phyloP scores from a whole-genome alignment of 2,888 invertebrate species.

The Mycalesis mineus region DNA sequence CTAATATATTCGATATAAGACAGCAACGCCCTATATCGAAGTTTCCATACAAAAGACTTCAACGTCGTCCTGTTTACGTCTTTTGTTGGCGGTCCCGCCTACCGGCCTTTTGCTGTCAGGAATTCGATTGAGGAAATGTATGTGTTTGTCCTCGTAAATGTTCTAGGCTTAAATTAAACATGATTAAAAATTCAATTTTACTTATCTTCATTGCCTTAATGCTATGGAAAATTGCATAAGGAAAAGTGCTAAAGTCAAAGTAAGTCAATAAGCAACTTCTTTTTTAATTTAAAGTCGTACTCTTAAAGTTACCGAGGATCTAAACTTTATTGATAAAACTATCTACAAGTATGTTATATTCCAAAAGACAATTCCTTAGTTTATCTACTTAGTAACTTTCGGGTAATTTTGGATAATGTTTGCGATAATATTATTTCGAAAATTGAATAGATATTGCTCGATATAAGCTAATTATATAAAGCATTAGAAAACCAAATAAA shows the following conservation, averaged over 20 bases:
- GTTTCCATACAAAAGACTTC: slow-evolving; percentile 40
- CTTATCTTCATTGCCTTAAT: neutral
- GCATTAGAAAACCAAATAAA: slow-evolving; percentile 2
- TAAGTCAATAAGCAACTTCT: too few species aligned
- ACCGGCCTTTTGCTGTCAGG: slow-evolving; percentile 17
- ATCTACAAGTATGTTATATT: neutral
- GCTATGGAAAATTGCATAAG: too few species aligned
- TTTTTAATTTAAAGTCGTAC: too few species aligned
- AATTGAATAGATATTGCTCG: neutral
- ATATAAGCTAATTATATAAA: neutral
- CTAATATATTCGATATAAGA: too few species aligned
- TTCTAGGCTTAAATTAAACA: neutral
- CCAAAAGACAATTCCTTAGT: neutral
- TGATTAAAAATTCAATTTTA: neutral
- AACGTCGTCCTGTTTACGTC: slow-evolving; percentile 29
- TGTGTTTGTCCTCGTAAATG: slow-evolving; percentile 2
- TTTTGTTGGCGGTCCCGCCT: slow-evolving; percentile 18
- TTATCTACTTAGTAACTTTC: too few species aligned
- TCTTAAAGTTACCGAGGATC: too few species aligned
- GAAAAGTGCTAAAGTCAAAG: too few species aligned
- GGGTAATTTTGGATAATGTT: too few species aligned
- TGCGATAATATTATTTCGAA: too few species aligned
- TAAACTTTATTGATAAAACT: too few species aligned
- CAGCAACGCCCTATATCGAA: slow-evolving; percentile 4
- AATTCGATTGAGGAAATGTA: slow-evolving; percentile 17